A percentile compares a stretch with the other conserved stretches of the same genome.
Evolutionary conservation across 2,888 invertebrate genomes (phyloP).

Genomic region (Oscheius onirici): DNA sequence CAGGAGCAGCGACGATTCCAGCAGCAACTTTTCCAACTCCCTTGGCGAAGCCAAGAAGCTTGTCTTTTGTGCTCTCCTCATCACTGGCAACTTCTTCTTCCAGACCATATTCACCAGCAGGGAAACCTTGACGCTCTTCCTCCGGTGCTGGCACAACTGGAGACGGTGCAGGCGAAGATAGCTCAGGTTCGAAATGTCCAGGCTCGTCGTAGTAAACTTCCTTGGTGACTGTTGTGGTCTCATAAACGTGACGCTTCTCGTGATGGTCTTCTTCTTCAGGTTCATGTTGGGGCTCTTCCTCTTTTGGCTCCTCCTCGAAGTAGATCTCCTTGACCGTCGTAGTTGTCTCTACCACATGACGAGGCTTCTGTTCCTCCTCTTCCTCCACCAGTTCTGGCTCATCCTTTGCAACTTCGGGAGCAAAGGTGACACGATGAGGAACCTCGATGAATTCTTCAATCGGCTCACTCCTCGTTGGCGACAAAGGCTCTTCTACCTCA

Average conservation of each 20-base stretch:
- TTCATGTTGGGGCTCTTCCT: background rate
- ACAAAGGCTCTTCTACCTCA: background rate
- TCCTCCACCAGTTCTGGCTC: too few relatives aligned
- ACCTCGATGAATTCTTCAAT: too few relatives aligned
- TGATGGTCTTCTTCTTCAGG: background rate
- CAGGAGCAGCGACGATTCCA: constrained; percentile 53
- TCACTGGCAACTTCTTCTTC: constrained; percentile 1
- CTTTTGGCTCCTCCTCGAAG: background rate
- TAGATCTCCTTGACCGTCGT: background rate
- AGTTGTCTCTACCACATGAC: constrained; percentile 9
- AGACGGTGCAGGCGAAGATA: background rate
- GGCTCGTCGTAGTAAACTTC: constrained; percentile 3
- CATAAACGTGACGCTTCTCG: background rate
- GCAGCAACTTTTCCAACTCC: constrained; percentile 56
- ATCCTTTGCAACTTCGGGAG: too few relatives aligned
- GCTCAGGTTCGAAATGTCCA: background rate
- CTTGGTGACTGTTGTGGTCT: constrained; percentile 11
- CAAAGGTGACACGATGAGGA: too few relatives aligned
- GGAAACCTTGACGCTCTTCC: background rate
- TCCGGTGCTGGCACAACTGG: too few relatives aligned
- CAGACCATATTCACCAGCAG: background rate
- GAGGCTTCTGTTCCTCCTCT: too few relatives aligned
- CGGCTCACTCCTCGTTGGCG: background rate
- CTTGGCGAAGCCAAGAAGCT: constrained; percentile 36
- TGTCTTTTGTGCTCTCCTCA: constrained; percentile 3